Percentiles rank a stretch among this genome's conserved stretches.
Evolutionary conservation across 2,113 vertebrate species (phyloP).

Genomic region (Seriola rivoliana): DNA sequence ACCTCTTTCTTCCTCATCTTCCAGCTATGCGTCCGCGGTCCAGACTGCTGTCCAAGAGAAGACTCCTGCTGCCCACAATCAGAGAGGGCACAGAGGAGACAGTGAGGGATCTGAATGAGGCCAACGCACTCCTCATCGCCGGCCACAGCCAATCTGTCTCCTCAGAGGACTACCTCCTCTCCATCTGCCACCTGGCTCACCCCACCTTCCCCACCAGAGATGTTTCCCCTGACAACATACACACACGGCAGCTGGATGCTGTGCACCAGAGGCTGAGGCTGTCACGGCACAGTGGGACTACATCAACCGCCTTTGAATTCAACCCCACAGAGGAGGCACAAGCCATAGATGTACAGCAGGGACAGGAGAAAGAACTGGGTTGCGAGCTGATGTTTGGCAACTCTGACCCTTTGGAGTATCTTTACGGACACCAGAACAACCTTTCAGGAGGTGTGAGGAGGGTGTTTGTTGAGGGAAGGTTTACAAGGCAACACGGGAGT

Average conservation of each 20-base stretch:
- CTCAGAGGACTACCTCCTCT: constrained; percentile 88
- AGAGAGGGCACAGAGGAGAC: constrained; percentile 84
- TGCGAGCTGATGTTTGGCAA: constrained; percentile 52
- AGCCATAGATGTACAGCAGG: background rate
- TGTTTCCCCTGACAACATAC: constrained; percentile 24
- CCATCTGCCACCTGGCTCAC: constrained; percentile 90
- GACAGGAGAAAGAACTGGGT: constrained; percentile 17
- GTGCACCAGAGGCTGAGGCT: constrained; percentile 43
- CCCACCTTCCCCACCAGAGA: constrained; percentile 84
- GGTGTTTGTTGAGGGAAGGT: constrained; percentile 10
- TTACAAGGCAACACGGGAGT: background rate
- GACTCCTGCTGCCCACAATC: constrained; percentile 87
- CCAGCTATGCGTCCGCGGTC: constrained; percentile 87
- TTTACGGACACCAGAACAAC: constrained; percentile 79
- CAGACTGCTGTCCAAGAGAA: constrained; percentile 80
- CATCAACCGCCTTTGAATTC: constrained; percentile 14
- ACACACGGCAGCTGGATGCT: constrained; percentile 46
- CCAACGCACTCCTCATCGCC: constrained; percentile 54
- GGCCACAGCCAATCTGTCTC: constrained; percentile 61
- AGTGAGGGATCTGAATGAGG: constrained; percentile 75
- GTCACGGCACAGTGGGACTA: constrained; percentile 29
- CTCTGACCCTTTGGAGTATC: constrained; percentile 85
- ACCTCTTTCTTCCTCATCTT: constrained; percentile 12
- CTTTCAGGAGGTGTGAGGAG: constrained; percentile 42
- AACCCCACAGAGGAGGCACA: constrained; percentile 8